Evolutionary conservation across 2,797 vertebrate species (phyloP).

Genomic region (Furcifer pardalis): DNA sequence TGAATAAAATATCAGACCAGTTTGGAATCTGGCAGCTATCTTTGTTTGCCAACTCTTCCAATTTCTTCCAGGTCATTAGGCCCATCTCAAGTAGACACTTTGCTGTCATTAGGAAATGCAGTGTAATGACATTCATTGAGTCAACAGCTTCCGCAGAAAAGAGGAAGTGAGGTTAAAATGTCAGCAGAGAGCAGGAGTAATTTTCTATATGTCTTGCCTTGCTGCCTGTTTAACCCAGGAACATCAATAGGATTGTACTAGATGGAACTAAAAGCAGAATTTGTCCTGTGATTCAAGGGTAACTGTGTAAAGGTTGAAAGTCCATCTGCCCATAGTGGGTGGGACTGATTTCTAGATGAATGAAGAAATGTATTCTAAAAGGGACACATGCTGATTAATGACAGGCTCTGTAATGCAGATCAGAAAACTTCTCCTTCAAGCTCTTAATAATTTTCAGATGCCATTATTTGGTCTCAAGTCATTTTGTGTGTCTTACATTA

Average conservation of each 20-base stretch:
- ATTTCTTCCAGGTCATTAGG: slow-evolving; percentile 77
- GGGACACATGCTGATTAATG: neutral
- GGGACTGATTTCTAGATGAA: neutral
- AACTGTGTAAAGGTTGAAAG: neutral
- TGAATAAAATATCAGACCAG: slow-evolving; percentile 68
- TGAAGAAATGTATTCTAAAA: neutral
- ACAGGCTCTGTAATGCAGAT: neutral
- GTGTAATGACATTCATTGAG: slow-evolving; percentile 63
- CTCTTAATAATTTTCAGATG: neutral
- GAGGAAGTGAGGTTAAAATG: slow-evolving; percentile 53
- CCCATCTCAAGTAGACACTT: slow-evolving; percentile 66
- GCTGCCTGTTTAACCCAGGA: neutral
- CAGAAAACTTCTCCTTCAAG: neutral
- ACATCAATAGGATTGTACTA: slow-evolving; percentile 12
- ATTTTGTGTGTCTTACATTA: neutral
- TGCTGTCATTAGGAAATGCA: slow-evolving; percentile 69
- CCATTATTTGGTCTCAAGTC: neutral
- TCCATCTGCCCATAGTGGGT: neutral
- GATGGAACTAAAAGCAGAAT: neutral
- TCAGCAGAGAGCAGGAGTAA: slow-evolving; percentile 34
- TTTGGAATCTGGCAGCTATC: slow-evolving; percentile 67
- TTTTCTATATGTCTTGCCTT: neutral
- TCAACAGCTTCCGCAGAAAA: slow-evolving; percentile 26
- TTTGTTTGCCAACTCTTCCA: slow-evolving; percentile 72
- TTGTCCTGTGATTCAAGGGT: neutral